Percentiles rank a stretch among this genome's conserved stretches.
Conservation (phyloP, 1,140 invertebrate genomes). For the Drosophila mojavensis region DNA sequence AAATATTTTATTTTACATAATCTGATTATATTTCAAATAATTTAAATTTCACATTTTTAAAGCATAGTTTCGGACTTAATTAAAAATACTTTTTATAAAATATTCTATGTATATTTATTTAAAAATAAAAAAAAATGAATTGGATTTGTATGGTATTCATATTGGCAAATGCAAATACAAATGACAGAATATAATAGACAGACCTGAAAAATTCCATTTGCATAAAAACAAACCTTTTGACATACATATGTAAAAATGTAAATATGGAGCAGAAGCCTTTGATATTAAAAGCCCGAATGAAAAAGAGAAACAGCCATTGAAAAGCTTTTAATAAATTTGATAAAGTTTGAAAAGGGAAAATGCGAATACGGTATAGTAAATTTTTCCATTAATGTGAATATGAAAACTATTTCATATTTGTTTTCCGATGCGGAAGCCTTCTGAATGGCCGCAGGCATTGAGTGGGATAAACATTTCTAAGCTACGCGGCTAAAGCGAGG, state of each 20-base stretch:
- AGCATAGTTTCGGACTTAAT: too few species aligned
- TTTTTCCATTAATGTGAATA: conserved; percentile 29
- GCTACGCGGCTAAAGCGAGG: not conserved
- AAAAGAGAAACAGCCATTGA: conserved; percentile 9
- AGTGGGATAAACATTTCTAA: not conserved
- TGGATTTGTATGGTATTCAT: not conserved
- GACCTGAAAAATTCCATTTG: conserved; percentile 48
- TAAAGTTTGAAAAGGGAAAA: conserved; percentile 3
- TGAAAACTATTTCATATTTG: conserved; percentile 42
- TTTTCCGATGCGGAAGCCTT: conserved; percentile 19
- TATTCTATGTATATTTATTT: too few species aligned
- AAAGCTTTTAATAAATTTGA: conserved; percentile 29
- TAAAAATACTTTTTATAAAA: too few species aligned
- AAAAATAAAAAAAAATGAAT: too few species aligned
- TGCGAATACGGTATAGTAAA: conserved; percentile 5
- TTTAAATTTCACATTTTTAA: too few species aligned
- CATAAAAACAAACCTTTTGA: conserved; percentile 53
- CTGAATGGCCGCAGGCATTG: conserved; percentile 15
- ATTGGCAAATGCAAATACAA: conserved; percentile 22
- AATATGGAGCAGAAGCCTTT: conserved; percentile 20
- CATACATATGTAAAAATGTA: conserved; percentile 23
- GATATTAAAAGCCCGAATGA: not conserved
- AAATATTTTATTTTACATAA: too few species aligned
- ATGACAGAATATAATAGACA: conserved; percentile 6
- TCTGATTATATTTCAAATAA: too few species aligned